Conservation (phyloP, 2,113 vertebrate genomes). For the Alligator sinensis region DNA sequence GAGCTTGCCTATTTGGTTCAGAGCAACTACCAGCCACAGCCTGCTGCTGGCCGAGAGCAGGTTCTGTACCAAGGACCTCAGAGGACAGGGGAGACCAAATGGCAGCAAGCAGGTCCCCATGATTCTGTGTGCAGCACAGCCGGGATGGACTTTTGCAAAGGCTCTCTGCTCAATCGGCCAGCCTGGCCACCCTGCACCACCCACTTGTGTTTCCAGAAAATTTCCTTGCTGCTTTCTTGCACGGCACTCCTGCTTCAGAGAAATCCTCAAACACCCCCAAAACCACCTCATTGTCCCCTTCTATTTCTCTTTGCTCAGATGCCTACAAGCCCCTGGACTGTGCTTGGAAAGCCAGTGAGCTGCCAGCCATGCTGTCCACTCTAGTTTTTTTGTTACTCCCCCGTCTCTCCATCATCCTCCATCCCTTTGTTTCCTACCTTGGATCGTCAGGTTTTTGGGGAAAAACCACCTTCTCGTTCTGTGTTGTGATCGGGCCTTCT, state of each 20-base stretch:
- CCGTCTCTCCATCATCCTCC: too few species aligned
- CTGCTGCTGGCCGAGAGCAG: too few species aligned
- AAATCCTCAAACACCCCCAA: not conserved
- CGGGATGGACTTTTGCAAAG: not conserved
- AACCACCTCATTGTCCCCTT: not conserved
- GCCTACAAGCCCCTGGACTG: not conserved
- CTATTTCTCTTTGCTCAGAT: too few species aligned
- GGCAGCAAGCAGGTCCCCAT: not conserved
- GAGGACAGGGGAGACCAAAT: not conserved
- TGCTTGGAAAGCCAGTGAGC: not conserved
- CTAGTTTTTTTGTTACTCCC: too few species aligned
- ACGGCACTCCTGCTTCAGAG: not conserved
- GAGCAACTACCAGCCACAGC: not conserved
- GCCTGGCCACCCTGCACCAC: not conserved
- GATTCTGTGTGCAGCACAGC: not conserved
- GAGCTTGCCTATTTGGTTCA: not conserved
- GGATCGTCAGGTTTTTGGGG: not conserved
- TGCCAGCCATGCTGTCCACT: accelerated
- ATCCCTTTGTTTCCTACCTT: not conserved
- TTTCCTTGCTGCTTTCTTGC: not conserved
- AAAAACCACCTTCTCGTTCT: not conserved
- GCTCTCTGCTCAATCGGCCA: not conserved
- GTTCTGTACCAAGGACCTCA: not conserved
- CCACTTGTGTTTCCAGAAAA: not conserved
- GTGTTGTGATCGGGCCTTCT: not conserved